Evolutionary conservation across 2,797 vertebrate species (phyloP).

Genomic region (Pempheris klunzingeri): DNA sequence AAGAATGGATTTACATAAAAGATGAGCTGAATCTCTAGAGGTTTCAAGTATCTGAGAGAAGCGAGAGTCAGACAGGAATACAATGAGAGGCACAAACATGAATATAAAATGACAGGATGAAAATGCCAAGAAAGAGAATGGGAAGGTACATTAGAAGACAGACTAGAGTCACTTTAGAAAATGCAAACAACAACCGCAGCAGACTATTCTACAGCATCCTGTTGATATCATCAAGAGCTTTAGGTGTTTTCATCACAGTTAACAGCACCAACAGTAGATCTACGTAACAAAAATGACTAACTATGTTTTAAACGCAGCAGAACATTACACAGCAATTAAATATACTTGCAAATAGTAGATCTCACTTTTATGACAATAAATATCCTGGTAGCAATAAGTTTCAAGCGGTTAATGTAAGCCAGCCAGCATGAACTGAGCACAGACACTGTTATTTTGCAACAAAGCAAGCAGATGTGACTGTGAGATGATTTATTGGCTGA

Average conservation of each 20-base stretch:
- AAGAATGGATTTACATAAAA: slow-evolving; percentile 44
- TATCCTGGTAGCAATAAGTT: not conserved
- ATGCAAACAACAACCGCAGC: slow-evolving; percentile 15
- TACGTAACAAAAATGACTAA: not conserved
- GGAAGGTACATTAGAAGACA: slow-evolving; percentile 4
- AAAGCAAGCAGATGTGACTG: not conserved
- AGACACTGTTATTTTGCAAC: not conserved
- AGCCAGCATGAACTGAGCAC: not conserved
- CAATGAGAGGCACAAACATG: slow-evolving; percentile 14
- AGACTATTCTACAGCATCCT: slow-evolving; percentile 1
- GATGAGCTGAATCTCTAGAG: slow-evolving; percentile 46
- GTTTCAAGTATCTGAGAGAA: slow-evolving; percentile 38
- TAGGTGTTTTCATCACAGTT: not conserved
- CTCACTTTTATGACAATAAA: not conserved
- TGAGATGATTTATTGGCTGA: slow-evolving; percentile 10
- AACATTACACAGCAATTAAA: not conserved
- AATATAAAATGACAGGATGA: slow-evolving; percentile 27
- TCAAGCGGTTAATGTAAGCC: not conserved
- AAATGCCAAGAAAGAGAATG: slow-evolving; percentile 21
- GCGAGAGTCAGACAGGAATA: slow-evolving; percentile 29
- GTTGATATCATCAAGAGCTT: not conserved
- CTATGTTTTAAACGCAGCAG: not conserved
- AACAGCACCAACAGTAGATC: not conserved
- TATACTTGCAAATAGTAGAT: not conserved
- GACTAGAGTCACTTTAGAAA: slow-evolving; percentile 1